phyloP scores from a whole-genome alignment of 2,888 invertebrate species.

The Slavum lentiscoides region DNA sequence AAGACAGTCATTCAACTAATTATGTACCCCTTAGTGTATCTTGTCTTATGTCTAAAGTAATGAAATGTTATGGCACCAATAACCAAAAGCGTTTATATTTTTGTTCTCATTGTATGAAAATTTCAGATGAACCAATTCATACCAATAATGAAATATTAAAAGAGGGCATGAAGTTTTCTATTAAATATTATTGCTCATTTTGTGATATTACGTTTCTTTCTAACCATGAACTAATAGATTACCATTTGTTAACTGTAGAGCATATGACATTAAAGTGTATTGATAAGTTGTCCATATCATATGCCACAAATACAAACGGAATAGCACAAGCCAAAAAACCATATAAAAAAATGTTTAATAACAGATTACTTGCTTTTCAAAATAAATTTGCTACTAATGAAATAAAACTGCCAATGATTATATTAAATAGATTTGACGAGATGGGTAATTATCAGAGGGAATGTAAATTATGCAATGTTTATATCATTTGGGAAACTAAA shows the following conservation, averaged over 20 bases:
- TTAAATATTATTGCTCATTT: constrained; percentile 22
- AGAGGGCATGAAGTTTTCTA: not conserved
- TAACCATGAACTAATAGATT: constrained; percentile 20
- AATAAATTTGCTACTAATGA: too few species aligned
- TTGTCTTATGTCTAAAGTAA: constrained; percentile 3
- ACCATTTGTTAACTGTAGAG: constrained; percentile 34
- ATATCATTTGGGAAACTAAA: too few species aligned
- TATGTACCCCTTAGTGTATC: not conserved
- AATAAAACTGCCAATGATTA: too few species aligned
- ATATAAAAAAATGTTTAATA: too few species aligned
- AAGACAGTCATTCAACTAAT: not conserved
- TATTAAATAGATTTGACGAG: too few species aligned
- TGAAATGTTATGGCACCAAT: not conserved
- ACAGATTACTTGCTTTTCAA: too few species aligned
- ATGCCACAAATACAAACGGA: not conserved
- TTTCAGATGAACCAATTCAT: not conserved
- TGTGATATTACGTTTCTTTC: constrained; percentile 10
- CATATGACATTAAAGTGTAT: constrained; percentile 22
- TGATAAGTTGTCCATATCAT: not conserved
- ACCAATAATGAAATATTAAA: not conserved
- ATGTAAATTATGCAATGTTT: too few species aligned
- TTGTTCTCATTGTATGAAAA: constrained; percentile 26
- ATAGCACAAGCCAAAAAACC: not conserved
- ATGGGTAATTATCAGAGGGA: too few species aligned
- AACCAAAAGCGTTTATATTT: not conserved